Evolutionary conservation across 1,140 invertebrate species (phyloP), one percentile per base, ranked within the genome.

Genomic region (Dendrolimus kikuchii): DNA sequence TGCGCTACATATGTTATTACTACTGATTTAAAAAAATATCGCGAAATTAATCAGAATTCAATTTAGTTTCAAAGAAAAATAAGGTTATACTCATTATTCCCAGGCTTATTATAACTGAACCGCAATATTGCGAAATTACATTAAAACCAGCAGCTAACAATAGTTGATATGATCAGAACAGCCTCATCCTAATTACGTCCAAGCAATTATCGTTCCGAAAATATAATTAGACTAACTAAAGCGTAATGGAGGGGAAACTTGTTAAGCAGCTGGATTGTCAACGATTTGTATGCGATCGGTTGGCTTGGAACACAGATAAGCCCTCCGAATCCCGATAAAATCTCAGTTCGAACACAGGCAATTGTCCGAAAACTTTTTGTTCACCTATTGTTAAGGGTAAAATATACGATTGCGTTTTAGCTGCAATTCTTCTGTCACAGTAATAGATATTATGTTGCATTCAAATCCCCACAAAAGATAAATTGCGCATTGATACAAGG

Each of bases 401-500:
- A 71, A 81, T 69, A 84, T 86, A 70, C 75, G 70, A 83, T 78
- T 83, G 74, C 76, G 68, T 81, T 84, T 82, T 70, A 73, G 60
- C 49, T 64, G 75, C 71, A 76, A 80, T 81, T 70, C 60, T 62
- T 55, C 54, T 74, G 59, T 71, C 57, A 65, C 67, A 74, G 74
- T 71, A 75, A 84, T 61, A 75, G 70, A 81, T 81, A 81, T 69
- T 64, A 68, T 77, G 68, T 74, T 64, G 60, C 71, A 49, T 64
- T 66, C 45, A 51, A 62, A 23, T 71, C 57, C 54, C 60, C 64
- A 76, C 74, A 80, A 80, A 78, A 74, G 77, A 72, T 78, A 77
- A 65, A 81, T 80, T 81, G 76, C 69, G 74, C 63, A 77, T 84
- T 79, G 80, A 77, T 74, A 82, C 70, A 49, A 57, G 74, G 79